Base-by-base conservation (phyloP, 1,140 invertebrate species). In the Battus philenor region DNA sequence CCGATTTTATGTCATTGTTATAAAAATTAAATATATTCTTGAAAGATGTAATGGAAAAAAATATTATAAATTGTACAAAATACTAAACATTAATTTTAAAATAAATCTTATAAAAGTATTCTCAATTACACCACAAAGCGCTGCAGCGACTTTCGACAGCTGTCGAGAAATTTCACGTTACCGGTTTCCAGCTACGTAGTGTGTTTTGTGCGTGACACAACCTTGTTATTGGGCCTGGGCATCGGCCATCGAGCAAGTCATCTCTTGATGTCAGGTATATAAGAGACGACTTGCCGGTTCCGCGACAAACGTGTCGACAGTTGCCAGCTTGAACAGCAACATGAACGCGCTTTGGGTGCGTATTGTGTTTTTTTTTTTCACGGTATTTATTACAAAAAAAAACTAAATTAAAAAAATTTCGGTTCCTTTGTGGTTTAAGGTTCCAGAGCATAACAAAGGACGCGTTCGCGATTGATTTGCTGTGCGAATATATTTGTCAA, bases 271-370 rank as follows among this genome's bases (percentile, higher is more conserved):
- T 11, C 26, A 41, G 36, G 38, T 68, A 68, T 68, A 64, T 61
- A 68, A 68, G 57, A 43, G 44, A 48, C 43, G 47, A 33, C 10
- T 6, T 33, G 13, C 18, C n/a, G n/a, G 27, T 31, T 24, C 12
- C 27, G 41, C 51, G 65, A 68, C 65, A 68, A 51, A 64, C 59
- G 51, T 54, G 50, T 49, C 54, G 43, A 52, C 58, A 54, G 54
- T 44, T 47, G 50, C 44, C 47, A 44, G 27, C 29, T 18, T 3
- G 34, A n/a, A 43, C 30, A 27, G 32, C 50, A 57, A 43, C 24
- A 68, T 68, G 64, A 44, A 53, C 30, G 45, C 24, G 20, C 32
- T 63, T 36, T 53, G 57, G 60, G 64, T 68, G 63, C 48, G 63
- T 67, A 56, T 20, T 41, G 24, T 30, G 45, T 53, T 41, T 16